These are phyloP conservation scores for Monochamus alternatus DNA, from an alignment of 2,888 invertebrate genomes.

Conservation along the genomic window DNA sequence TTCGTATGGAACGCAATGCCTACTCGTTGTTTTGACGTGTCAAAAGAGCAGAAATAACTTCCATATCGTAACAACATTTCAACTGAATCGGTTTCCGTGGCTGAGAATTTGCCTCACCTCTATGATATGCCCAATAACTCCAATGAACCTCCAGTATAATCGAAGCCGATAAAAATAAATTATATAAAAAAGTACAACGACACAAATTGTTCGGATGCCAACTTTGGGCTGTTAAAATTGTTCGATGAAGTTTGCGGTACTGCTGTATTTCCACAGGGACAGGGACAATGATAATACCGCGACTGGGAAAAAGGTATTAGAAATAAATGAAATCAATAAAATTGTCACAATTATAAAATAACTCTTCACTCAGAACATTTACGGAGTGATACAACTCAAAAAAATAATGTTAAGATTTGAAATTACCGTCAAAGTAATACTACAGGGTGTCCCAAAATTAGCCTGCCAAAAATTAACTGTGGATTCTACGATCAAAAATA, in stretches of 20 bases:
- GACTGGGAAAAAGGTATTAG: background rate
- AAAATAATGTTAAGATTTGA: too few species aligned
- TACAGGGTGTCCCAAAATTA: too few species aligned
- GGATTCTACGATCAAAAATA: too few species aligned
- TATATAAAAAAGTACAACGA: conserved; percentile 22
- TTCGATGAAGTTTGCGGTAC: conserved; percentile 1
- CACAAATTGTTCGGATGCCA: conserved; percentile 15
- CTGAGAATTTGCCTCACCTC: conserved; percentile 1
- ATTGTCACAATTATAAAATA: too few species aligned
- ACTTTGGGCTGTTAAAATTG: conserved; percentile 14
- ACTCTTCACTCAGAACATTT: too few species aligned
- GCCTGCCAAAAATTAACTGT: too few species aligned
- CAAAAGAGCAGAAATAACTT: background rate
- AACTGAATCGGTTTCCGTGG: background rate
- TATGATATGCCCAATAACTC: conserved; percentile 6
- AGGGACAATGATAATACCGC: conserved; percentile 1
- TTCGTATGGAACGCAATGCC: too few species aligned
- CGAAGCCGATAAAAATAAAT: conserved; percentile 21
- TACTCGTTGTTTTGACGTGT: background rate
- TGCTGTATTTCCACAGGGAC: conserved; percentile 13
- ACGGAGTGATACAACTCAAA: too few species aligned
- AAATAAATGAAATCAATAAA: background rate
- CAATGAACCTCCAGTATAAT: conserved; percentile 14
- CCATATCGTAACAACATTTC: background rate
- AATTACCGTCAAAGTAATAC: too few species aligned